These are phyloP conservation scores for Agonopterix alstromeriana DNA, from an alignment of 2,888 invertebrate genomes.

Conservation along the genomic window DNA sequence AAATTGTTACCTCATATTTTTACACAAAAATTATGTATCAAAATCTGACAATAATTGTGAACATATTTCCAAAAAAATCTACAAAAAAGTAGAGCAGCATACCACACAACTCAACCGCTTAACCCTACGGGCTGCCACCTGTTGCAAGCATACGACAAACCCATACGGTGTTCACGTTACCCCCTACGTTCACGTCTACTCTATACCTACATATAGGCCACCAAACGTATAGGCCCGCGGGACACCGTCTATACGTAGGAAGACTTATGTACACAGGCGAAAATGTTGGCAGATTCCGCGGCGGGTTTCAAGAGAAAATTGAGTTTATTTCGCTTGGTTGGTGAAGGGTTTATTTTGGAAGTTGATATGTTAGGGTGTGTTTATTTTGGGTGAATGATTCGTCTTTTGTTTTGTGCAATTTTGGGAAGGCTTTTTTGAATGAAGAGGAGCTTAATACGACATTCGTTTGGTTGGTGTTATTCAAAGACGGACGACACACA, in stretches of 20 bases:
- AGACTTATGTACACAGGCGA: constrained; percentile 5
- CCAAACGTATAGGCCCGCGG: constrained; percentile 7
- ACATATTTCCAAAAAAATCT: not conserved
- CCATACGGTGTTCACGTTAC: constrained; percentile 38
- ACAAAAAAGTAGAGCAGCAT: constrained; percentile 37
- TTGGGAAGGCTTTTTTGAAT: too few relatives aligned
- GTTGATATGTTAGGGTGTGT: constrained; percentile 31
- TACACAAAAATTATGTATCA: too few relatives aligned
- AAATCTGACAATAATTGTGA: too few relatives aligned
- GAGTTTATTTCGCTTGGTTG: constrained; percentile 47
- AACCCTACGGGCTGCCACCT: constrained; percentile 74
- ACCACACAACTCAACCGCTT: constrained; percentile 39
- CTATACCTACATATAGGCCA: constrained; percentile 22
- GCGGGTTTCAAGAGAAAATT: constrained; percentile 46
- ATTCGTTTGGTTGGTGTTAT: too few relatives aligned
- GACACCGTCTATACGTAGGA: constrained; percentile 10
- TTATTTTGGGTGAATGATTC: constrained; percentile 3
- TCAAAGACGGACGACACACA: too few relatives aligned
- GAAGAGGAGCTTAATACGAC: too few relatives aligned
- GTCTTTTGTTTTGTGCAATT: not conserved
- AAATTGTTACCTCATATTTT: too few relatives aligned
- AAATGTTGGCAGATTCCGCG: constrained; percentile 14
- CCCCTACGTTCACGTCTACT: constrained; percentile 27
- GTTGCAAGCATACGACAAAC: constrained; percentile 65
- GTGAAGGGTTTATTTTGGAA: constrained; percentile 50